Evolutionary conservation across 2,113 vertebrate genomes (phyloP).

Genomic region (Peromyscus californicus): DNA sequence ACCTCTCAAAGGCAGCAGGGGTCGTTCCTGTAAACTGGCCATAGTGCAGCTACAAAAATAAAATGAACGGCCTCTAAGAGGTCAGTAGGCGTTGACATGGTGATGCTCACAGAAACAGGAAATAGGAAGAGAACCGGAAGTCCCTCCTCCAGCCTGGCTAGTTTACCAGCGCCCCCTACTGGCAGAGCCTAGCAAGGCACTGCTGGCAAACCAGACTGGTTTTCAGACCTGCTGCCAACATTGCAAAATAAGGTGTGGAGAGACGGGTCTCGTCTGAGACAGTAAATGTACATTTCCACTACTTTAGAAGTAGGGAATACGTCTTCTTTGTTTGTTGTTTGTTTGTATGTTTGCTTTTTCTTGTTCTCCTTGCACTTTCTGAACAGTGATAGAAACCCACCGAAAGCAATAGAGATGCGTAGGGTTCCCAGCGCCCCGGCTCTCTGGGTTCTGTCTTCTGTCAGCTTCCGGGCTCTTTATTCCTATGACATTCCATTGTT

Average conservation of each 20-base stretch:
- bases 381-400: background rate
- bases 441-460: background rate
- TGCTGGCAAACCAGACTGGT: rapidly evolving
- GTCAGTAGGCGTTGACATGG: background rate
- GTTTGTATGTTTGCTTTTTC: background rate
- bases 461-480: background rate
- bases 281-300: background rate
- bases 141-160: background rate
- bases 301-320: background rate
- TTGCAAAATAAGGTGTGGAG: background rate
- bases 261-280: background rate
- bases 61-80: rapidly evolving
- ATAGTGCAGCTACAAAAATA: background rate
- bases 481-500: background rate
- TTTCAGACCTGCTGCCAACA: rapidly evolving
- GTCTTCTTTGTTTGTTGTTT: background rate
- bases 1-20: background rate
- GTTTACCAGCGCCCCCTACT: background rate
- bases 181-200: background rate
- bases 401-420: background rate
- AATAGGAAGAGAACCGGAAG: slow-evolving; percentile 55
- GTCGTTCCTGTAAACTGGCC: background rate
- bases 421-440: background rate
- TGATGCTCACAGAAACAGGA: slow-evolving; percentile 1
- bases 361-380: background rate